These are phyloP conservation scores for Corythaeola cristata DNA, from an alignment of 2,113 vertebrate species.

Conservation along the genomic window DNA sequence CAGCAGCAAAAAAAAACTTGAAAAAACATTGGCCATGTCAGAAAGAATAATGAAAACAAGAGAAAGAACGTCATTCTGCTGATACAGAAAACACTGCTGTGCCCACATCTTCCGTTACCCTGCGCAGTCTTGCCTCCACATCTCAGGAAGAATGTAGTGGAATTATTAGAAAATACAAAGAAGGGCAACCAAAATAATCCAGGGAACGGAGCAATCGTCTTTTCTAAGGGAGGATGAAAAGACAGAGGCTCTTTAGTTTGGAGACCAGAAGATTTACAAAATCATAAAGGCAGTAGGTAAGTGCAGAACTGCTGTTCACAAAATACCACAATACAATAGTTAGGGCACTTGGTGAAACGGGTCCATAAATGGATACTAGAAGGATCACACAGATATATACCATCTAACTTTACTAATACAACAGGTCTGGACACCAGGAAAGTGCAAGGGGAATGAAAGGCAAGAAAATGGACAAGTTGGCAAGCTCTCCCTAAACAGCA, in stretches of 20 bases:
- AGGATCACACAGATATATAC: neutral
- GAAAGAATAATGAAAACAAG: neutral
- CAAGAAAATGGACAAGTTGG: neutral
- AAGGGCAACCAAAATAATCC: neutral
- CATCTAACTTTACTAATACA: neutral
- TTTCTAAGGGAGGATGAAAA: neutral
- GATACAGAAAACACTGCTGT: neutral
- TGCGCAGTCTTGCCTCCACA: neutral
- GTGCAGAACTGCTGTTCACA: neutral
- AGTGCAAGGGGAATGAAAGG: neutral
- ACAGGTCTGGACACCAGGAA: neutral
- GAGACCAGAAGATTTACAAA: neutral
- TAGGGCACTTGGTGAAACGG: neutral
- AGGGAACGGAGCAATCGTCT: neutral
- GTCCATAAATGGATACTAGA: neutral
- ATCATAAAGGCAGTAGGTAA: neutral
- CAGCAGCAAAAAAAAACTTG: neutral
- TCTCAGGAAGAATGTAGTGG: neutral
- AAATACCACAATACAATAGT: neutral
- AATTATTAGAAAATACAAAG: neutral
- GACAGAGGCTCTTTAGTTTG: neutral
- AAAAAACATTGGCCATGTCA: neutral
- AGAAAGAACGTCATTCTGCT: neutral
- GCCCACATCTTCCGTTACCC: neutral
- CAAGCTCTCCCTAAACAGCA: neutral